These are phyloP conservation scores for Blomia tropicalis DNA, from an alignment of 2,888 invertebrate species.

Conservation along the genomic window DNA sequence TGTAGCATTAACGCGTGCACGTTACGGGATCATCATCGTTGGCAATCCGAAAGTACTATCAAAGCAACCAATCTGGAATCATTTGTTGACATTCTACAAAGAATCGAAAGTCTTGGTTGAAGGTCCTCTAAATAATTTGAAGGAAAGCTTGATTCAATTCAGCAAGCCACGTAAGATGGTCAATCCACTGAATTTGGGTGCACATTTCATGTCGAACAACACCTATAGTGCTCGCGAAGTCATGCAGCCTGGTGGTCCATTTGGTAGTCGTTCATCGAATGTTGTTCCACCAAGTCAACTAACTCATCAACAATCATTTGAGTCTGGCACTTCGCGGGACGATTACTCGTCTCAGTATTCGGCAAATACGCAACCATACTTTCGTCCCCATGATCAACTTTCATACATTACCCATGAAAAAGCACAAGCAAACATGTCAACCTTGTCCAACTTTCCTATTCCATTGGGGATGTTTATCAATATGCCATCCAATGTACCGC, in stretches of 20 bases:
- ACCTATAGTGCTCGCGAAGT: constrained; percentile 94
- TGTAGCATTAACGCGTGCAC: constrained; percentile 91
- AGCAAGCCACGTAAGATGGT: constrained; percentile 90
- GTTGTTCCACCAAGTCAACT: not conserved
- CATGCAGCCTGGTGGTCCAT: constrained; percentile 78
- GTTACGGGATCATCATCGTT: constrained; percentile 92
- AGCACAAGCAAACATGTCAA: constrained; percentile 31
- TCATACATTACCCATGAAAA: constrained; percentile 75
- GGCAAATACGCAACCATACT: constrained; percentile 4
- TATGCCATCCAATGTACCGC: constrained; percentile 58
- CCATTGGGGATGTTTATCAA: constrained; percentile 88
- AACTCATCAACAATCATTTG: not conserved
- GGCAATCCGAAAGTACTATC: constrained; percentile 97
- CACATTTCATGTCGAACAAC: constrained; percentile 91
- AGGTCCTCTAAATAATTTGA: constrained; percentile 88
- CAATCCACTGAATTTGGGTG: constrained; percentile 82
- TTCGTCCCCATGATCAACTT: constrained; percentile 56
- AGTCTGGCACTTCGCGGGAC: not conserved
- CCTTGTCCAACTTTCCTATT: constrained; percentile 61
- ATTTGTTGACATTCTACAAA: constrained; percentile 87
- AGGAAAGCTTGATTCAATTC: constrained; percentile 89
- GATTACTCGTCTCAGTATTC: not conserved
- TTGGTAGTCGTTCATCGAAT: constrained; percentile 37
- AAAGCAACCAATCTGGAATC: constrained; percentile 96
- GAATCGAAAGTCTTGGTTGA: constrained; percentile 92